phyloP scores from a whole-genome alignment of 2,888 invertebrate species.

The Ceramica pisi region DNA sequence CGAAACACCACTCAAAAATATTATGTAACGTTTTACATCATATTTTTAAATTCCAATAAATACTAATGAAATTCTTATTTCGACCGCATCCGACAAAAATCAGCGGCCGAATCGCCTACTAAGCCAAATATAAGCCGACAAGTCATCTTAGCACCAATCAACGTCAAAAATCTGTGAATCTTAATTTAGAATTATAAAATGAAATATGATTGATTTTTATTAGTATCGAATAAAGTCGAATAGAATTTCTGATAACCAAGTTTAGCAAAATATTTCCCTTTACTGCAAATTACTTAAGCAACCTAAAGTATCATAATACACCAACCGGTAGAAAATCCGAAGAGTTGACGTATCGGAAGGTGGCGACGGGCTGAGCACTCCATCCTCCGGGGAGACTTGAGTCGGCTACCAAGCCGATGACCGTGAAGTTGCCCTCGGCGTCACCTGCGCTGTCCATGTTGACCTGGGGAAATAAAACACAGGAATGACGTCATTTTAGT shows the following conservation, averaged over 20 bases:
- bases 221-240: no score
- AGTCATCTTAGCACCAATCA: no score
- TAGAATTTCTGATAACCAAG: neutral
- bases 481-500: neutral
- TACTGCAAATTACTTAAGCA: neutral
- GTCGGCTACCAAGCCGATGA: slow-evolving; percentile 94
- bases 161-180: no score
- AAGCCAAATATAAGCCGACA: no score
- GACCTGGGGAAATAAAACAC: slow-evolving; percentile 87
- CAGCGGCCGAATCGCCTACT: no score
- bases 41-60: no score
- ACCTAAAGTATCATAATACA: slow-evolving; percentile 39
- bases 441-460: slow-evolving; percentile 97
- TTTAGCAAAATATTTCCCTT: neutral
- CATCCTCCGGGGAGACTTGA: slow-evolving; percentile 90
- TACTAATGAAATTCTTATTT: no score
- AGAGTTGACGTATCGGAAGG: slow-evolving; percentile 92
- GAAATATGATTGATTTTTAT: no score
- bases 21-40: no score
- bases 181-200: no score
- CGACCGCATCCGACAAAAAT: no score
- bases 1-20: no score
- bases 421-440: slow-evolving; percentile 97
- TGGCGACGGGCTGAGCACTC: slow-evolving; percentile 95
- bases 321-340: slow-evolving; percentile 92